Percentiles rank a stretch among this genome's conserved stretches.
These are phyloP conservation scores for human (Homo sapiens) DNA, from an alignment of 2,113 vertebrate species.

Conservation along the genomic window DNA sequence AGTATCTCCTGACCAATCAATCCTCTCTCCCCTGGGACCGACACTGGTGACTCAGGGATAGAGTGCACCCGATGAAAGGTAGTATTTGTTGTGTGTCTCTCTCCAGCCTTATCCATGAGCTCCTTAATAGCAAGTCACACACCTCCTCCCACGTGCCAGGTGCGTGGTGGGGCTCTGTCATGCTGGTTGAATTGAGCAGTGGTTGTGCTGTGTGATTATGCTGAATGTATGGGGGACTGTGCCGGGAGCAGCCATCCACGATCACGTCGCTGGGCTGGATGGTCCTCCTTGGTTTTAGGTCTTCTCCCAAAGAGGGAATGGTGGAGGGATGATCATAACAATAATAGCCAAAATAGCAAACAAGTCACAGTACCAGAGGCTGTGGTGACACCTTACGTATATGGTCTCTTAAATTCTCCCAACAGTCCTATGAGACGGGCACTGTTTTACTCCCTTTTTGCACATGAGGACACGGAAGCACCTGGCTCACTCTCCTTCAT, in stretches of 20 bases:
- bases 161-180: rapidly evolving
- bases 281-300: background rate
- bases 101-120: background rate
- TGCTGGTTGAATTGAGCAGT: background rate
- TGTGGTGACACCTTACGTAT: background rate
- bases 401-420: background rate
- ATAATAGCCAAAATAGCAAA: background rate
- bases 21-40: background rate
- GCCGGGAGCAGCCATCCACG: too few species aligned
- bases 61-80: background rate
- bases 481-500: background rate
- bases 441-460: background rate
- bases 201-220: background rate
- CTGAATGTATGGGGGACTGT: too few species aligned
- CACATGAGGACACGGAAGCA: background rate
- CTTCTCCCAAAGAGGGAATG: background rate
- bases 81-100: background rate
- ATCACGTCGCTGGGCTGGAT: background rate
- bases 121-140: background rate
- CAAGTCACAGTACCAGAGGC: background rate
- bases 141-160: background rate
- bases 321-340: background rate
- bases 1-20: background rate
- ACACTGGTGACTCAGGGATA: background rate
- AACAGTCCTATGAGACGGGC: background rate